Evolutionary conservation across 2,113 vertebrate species (phyloP), one percentile per base, ranked within the genome.

Genomic region (Eulemur macaco): DNA sequence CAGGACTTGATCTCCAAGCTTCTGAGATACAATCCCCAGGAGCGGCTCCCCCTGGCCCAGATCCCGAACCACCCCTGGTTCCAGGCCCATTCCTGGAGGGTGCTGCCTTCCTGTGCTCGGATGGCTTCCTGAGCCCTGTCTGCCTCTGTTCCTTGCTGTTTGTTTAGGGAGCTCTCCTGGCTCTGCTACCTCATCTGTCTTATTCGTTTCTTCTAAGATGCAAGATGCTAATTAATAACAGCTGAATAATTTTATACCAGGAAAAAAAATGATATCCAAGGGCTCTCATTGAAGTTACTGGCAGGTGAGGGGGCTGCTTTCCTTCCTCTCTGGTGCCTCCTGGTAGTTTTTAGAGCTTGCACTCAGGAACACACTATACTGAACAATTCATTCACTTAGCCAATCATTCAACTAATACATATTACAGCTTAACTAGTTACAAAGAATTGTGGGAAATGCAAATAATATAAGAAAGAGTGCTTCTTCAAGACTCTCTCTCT

Each of bases 61-160:
- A 98, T 99, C 74, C 98, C 99, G 2, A 98, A 98, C 42, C 99
- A 99, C 91, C 98, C 98, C 0, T 99, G 99, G 99, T 98, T 99
- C 86, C 98, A 96, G 15, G 27, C 97, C 10, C 99, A 99, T 95
- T 99, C 99, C 1, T 98, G 97, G 8, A 96, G 99, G 31, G 98
- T 99, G 58, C 97, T 99, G 10, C 99, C 99, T 0, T 99, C 99
- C 0, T 56, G 37, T 34, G 18, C 3, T 23, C 83, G 52, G 5
- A 8, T 4, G 37, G 23, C 29, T 27, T 88, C 56, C 77, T 97
- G 95, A 96, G 56, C 8, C 50, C 29, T 5, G 9, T 4, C 54
- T 2, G 3, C 14, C 17, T 42, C 71, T 39, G 0, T 34, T 45
- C 47, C 10, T 66, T 12, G 21, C 54, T n/a, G 21, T 54, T 37